Evolutionary conservation across 2,113 vertebrate genomes (phyloP).

Genomic region (Mola mola): DNA sequence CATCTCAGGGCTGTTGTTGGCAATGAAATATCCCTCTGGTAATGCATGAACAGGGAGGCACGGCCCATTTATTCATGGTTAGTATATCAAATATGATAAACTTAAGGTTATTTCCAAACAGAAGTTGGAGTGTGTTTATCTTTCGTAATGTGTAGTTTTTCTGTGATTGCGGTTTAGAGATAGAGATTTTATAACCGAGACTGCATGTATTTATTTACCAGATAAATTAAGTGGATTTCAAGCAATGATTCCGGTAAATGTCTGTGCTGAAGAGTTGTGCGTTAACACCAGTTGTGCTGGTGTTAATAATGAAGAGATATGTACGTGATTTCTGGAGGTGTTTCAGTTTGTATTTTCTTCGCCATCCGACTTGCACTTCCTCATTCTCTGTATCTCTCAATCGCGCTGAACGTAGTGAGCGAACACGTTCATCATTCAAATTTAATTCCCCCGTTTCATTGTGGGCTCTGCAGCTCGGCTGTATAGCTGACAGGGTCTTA

Average conservation of each 20-base stretch:
- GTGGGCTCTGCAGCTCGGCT: slow-evolving; percentile 39
- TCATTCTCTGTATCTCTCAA: slow-evolving; percentile 56
- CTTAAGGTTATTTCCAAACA: no score
- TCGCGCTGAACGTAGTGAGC: slow-evolving; percentile 35
- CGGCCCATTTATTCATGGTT: neutral
- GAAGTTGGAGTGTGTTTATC: no score
- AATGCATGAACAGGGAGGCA: neutral
- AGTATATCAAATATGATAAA: neutral
- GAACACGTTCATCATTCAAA: slow-evolving; percentile 54
- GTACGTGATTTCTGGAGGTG: slow-evolving; percentile 35
- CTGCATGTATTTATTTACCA: neutral
- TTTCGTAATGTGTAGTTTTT: no score
- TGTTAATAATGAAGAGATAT: slow-evolving; percentile 11
- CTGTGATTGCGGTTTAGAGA: no score
- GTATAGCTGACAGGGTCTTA: slow-evolving; percentile 40
- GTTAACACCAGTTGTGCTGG: neutral
- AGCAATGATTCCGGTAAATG: neutral
- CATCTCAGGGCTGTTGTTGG: slow-evolving; percentile 29
- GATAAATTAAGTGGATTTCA: neutral
- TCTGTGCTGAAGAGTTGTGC: neutral
- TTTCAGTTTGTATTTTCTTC: slow-evolving; percentile 33
- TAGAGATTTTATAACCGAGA: no score
- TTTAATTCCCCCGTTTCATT: slow-evolving; percentile 60
- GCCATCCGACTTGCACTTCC: slow-evolving; percentile 39
- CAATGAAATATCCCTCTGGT: slow-evolving; percentile 18